These are phyloP conservation scores for Coelinius sp. DNA, from an alignment of 2,888 invertebrate species.

Conservation along the genomic window DNA sequence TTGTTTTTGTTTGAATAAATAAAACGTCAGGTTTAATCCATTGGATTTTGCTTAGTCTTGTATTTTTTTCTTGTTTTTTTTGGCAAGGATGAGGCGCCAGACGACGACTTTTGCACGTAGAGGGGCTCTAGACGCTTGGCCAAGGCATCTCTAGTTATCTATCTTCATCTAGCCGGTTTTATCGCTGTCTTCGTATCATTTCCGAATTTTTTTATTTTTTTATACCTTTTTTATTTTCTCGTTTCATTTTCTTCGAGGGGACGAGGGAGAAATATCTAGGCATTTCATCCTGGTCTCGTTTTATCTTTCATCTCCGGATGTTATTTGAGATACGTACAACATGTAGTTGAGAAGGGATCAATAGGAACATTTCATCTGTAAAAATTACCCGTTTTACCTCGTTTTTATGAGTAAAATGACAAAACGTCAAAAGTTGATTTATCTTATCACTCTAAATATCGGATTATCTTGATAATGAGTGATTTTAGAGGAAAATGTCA, in stretches of 20 bases:
- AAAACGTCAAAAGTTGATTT: no score
- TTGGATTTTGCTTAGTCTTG: background rate
- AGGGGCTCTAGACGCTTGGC: background rate
- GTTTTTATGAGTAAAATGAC: no score
- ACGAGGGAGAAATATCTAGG: background rate
- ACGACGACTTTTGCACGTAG: slow-evolving; percentile 5
- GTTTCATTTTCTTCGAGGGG: background rate
- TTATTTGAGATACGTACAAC: slow-evolving; percentile 4
- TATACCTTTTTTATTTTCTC: background rate
- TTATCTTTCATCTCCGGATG: slow-evolving; percentile 6
- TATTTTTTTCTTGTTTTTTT: background rate
- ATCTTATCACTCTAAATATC: no score
- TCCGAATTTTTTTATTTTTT: background rate
- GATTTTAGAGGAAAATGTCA: no score
- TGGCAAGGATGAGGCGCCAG: slow-evolving; percentile 13
- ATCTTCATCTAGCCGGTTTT: slow-evolving; percentile 16
- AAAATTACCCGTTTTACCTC: no score
- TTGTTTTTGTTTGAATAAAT: background rate
- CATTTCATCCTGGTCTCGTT: slow-evolving; percentile 18
- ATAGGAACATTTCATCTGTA: no score
- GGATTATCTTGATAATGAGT: no score
- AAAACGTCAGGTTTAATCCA: background rate
- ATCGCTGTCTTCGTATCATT: slow-evolving; percentile 10
- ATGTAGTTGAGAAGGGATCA: background rate
- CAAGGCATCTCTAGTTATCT: background rate